phyloP scores from a whole-genome alignment of 2,113 vertebrate species.

The Galbula dea region DNA sequence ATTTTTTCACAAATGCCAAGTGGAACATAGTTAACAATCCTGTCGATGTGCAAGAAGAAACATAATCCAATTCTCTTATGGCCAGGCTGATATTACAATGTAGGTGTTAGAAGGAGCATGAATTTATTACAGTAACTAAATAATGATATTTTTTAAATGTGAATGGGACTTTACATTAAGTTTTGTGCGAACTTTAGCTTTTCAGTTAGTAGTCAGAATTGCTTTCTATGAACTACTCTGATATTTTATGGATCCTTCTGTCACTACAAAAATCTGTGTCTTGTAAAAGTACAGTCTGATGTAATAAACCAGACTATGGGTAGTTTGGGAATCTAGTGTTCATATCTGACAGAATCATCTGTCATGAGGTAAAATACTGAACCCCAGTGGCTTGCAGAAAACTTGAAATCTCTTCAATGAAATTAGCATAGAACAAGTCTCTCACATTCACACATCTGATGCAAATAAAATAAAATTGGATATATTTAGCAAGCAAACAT shows the following conservation, averaged over 20 bases:
- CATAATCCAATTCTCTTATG: accelerated
- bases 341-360: background rate
- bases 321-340: background rate
- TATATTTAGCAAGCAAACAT: background rate
- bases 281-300: background rate
- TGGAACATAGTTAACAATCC: background rate
- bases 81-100: background rate
- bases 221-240: background rate
- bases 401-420: background rate
- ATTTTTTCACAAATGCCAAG: constrained; percentile 3
- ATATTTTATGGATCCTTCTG: background rate
- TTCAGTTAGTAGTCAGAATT: background rate
- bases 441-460: background rate
- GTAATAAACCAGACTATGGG: background rate
- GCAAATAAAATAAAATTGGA: background rate
- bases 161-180: background rate
- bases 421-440: background rate
- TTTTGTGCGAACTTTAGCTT: background rate
- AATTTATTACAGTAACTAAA: background rate
- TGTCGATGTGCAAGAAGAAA: background rate
- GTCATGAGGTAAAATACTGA: background rate
- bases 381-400: background rate
- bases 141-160: background rate
- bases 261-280: background rate
- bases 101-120: background rate